phyloP scores from a whole-genome alignment of 1,140 invertebrate genomes.

The Branchinecta lynchi region DNA sequence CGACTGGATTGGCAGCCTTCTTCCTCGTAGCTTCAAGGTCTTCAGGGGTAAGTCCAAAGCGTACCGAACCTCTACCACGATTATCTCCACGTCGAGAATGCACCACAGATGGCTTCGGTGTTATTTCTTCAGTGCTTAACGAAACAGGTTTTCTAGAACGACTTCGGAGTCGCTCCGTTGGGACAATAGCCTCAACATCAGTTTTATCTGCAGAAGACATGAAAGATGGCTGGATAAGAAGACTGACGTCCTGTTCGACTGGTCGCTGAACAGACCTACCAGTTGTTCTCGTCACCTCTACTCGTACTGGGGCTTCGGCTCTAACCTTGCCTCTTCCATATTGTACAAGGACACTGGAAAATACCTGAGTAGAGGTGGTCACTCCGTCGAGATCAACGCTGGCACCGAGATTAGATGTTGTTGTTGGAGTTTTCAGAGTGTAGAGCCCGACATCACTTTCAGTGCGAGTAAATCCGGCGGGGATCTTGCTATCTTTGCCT shows the following conservation, averaged over 20 bases:
- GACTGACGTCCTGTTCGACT: background rate
- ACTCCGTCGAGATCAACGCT: slow-evolving; percentile 25
- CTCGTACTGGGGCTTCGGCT: background rate
- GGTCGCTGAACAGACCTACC: background rate
- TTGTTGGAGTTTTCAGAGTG: slow-evolving; percentile 23
- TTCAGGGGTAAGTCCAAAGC: too few species aligned
- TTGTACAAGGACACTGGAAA: slow-evolving; percentile 27
- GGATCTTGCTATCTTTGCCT: slow-evolving; percentile 23
- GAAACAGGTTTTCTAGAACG: background rate
- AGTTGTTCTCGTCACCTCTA: slow-evolving; percentile 5
- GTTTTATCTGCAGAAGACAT: slow-evolving; percentile 13
- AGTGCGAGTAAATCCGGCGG: slow-evolving; percentile 21
- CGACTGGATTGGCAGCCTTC: too few species aligned
- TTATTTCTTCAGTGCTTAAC: background rate
- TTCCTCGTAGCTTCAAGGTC: too few species aligned
- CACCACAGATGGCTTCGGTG: too few species aligned
- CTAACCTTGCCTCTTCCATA: slow-evolving; percentile 23
- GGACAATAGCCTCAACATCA: background rate
- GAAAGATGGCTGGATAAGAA: slow-evolving; percentile 18
- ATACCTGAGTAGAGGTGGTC: slow-evolving; percentile 30
- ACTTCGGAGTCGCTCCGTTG: slow-evolving; percentile 14
- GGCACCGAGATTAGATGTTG: slow-evolving; percentile 26
- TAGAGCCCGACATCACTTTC: slow-evolving; percentile 26
- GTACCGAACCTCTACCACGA: too few species aligned
- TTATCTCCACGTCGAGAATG: too few species aligned